A percentile compares a stretch with the other conserved stretches of the same genome.
Evolutionary conservation across 2,797 vertebrate genomes (phyloP).

Genomic region (Apodemus agrarius): DNA sequence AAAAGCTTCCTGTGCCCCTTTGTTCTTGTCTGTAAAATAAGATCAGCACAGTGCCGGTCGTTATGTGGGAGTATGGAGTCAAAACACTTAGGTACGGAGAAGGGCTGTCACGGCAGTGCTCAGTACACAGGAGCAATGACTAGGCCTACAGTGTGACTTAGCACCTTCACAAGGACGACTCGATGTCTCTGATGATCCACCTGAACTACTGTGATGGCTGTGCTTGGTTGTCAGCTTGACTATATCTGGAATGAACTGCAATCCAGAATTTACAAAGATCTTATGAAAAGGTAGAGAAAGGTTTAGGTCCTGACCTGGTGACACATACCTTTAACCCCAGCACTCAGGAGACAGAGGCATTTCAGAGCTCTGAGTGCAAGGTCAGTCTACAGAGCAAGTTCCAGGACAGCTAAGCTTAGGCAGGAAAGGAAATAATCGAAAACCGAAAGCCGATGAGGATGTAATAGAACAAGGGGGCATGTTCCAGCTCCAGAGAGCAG

Average conservation of each 20-base stretch:
- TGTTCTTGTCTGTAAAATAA: constrained; percentile 29
- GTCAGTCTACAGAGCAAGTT: neutral
- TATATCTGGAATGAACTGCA: neutral
- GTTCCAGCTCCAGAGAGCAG: neutral
- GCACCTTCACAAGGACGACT: neutral
- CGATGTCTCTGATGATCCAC: neutral
- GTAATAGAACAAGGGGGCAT: neutral
- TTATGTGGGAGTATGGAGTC: neutral
- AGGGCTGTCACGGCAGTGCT: neutral
- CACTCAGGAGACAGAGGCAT: neutral
- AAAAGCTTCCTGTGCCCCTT: neutral
- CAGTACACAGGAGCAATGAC: neutral
- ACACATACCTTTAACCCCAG: neutral
- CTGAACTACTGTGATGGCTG: neutral
- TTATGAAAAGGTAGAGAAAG: neutral
- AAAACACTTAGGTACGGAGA: neutral
- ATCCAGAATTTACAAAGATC: neutral
- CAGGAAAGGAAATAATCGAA: neutral
- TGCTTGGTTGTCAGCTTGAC: neutral
- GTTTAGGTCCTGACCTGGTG: too few relatives aligned
- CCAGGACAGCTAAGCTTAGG: neutral
- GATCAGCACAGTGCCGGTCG: neutral
- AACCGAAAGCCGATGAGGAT: neutral
- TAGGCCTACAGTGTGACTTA: neutral
- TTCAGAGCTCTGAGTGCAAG: neutral